Conservation (phyloP, 2,113 vertebrate genomes). For the Nanger granti region DNA sequence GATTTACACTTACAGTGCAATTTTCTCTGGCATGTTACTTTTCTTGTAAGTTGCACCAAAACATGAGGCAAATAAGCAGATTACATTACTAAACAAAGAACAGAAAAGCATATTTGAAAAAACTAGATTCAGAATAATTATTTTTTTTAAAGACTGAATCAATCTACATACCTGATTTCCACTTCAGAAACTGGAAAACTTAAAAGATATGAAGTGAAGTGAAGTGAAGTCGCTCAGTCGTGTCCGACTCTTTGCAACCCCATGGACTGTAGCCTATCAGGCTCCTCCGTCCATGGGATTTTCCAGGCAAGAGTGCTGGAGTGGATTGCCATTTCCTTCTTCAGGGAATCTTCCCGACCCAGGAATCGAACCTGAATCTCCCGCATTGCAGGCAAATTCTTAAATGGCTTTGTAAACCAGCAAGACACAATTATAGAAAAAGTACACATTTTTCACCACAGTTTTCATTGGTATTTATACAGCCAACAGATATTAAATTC, state of each 20-base stretch:
- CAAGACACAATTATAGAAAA: conserved; percentile 10
- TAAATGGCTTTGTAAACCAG: not conserved
- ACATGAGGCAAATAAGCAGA: conserved; percentile 56
- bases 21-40: conserved; percentile 56
- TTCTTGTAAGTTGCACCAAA: conserved; percentile 53
- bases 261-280: no score
- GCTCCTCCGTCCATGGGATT: no score
- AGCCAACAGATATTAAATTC: not conserved
- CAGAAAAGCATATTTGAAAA: conserved; percentile 18
- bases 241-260: no score
- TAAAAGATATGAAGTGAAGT: not conserved
- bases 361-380: no score
- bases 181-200: conserved; percentile 29
- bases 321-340: no score
- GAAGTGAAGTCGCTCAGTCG: no score
- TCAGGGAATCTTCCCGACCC: no score
- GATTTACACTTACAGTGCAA: conserved; percentile 68
- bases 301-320: no score
- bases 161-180: not conserved
- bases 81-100: conserved; percentile 42
- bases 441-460: not conserved
- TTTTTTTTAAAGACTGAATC: not conserved
- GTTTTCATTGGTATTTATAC: not conserved
- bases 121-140: conserved; percentile 42
- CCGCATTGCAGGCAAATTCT: not conserved